phyloP scores from a whole-genome alignment of 1,140 invertebrate species.

The Coelopa frigida region DNA sequence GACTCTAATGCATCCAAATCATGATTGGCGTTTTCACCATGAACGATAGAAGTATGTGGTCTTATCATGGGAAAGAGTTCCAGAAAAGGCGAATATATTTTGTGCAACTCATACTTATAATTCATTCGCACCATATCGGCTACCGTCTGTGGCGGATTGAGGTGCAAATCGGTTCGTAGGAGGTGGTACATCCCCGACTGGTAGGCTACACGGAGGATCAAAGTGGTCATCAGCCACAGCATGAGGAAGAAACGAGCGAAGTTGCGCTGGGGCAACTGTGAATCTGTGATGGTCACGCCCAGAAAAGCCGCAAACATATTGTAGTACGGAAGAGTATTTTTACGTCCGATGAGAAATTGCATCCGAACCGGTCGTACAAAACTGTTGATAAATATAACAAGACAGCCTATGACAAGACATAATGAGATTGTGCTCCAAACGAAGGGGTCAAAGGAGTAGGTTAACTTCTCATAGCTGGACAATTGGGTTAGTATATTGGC shows the following conservation, averaged over 20 bases:
- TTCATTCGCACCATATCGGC: conserved; percentile 21
- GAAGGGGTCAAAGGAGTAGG: conserved; percentile 25
- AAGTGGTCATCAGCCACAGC: conserved; percentile 22
- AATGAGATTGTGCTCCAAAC: conserved; percentile 22
- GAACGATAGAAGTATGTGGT: no score
- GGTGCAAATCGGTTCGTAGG: conserved; percentile 26
- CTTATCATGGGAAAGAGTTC: no score
- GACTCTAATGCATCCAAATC: no score
- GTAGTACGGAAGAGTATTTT: conserved; percentile 19
- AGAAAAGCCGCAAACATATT: conserved; percentile 25
- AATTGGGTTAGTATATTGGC: conserved; percentile 30
- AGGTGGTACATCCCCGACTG: conserved; percentile 30
- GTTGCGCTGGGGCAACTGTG: background rate
- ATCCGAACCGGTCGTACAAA: background rate
- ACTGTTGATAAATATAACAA: conserved; percentile 1
- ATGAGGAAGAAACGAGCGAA: conserved; percentile 22
- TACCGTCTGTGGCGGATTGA: conserved; percentile 21
- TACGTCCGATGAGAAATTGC: background rate
- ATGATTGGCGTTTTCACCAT: background rate
- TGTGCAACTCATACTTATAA: no score
- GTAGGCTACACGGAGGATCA: conserved; percentile 30
- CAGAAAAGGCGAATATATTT: background rate
- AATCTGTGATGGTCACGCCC: conserved; percentile 13
- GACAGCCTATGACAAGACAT: conserved; percentile 14
- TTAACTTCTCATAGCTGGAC: conserved; percentile 30